phyloP scores from a whole-genome alignment of 2,113 vertebrate genomes.

The Erpornis zantholeuca region DNA sequence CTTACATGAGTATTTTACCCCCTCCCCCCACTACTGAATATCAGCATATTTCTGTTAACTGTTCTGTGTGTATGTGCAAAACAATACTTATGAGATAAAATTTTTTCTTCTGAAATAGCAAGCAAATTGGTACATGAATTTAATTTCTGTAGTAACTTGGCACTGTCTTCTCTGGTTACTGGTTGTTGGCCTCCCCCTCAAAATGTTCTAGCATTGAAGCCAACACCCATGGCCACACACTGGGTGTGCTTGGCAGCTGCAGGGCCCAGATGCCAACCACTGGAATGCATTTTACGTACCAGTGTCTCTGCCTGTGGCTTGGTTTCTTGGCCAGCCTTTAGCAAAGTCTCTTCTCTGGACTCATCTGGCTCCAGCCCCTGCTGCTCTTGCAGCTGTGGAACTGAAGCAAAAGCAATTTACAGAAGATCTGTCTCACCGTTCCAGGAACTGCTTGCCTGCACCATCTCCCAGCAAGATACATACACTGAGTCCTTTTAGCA shows the following conservation, averaged over 20 bases:
- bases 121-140: constrained; percentile 23
- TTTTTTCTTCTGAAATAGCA: constrained; percentile 29
- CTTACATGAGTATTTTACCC: constrained; percentile 2
- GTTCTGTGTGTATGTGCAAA: constrained; percentile 6
- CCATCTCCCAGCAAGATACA: not conserved
- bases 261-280: constrained; percentile 72
- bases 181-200: constrained; percentile 38
- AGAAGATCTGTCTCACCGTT: constrained; percentile 13
- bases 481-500: not conserved
- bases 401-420: constrained; percentile 31
- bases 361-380: not conserved
- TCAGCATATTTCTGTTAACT: constrained; percentile 38
- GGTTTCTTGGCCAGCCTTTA: constrained; percentile 38
- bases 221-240: constrained; percentile 64
- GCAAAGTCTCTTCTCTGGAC: constrained; percentile 35
- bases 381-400: constrained; percentile 41
- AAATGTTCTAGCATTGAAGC: constrained; percentile 64
- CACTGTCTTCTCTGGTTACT: constrained; percentile 7
- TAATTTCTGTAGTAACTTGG: constrained; percentile 51
- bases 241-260: constrained; percentile 70
- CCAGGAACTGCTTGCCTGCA: constrained; percentile 11
- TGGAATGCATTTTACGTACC: constrained; percentile 73
- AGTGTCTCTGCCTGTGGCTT: constrained; percentile 60
- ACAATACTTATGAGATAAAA: constrained; percentile 43
- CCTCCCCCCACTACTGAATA: not conserved